Evolutionary conservation across 2,888 invertebrate genomes (phyloP), one percentile per base, ranked within the genome.

Genomic region (Chelonus formosanus): DNA sequence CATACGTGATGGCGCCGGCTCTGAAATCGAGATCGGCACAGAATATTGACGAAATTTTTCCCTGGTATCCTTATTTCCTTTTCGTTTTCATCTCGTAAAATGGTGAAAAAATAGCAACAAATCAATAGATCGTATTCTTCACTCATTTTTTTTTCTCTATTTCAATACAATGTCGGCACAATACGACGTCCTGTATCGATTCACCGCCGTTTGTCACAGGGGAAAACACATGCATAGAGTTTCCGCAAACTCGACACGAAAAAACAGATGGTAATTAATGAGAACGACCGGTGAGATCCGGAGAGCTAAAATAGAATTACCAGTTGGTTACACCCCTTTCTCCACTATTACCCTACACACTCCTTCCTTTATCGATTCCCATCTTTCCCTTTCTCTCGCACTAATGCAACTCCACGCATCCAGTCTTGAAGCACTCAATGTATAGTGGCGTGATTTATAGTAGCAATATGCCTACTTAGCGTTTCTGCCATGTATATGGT

Each of bases 381-480:
- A 50, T 55, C 47, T 36, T 8, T 31, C 34, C 47, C 67, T 66
- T 58, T 63, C 64, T 62, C 48, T 60, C 53, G 53, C 58, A 52
- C 57, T 53, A 20, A 31, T 45, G 4, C 60, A 52, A 44, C 5
- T 48, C 7, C 35, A 52, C 50, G 63, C 58, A 68, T 73, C 71
- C 65, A 52, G 67, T 65, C 68, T 62, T 69, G 69, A 73, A 71
- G 70, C 73, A 76, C 73, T 78, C 77, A 73, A 78, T 78, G 77
- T 72, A 68, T 70, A 70, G 32, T 60, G 71, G 67, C 73, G 74
- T 80, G 79, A 79, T 80, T 79, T 79, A 80, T 76, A 75, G 70
- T 68, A 70, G 76, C 76, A 80, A 79, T 78, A 78, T 78, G 77
- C 77, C 74, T 72, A 75, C 73, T 73, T 69, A 76, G 73, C 74